Percentiles rank a stretch among this genome's conserved stretches.
These are phyloP conservation scores for Trissolcus brochymenae DNA, from an alignment of 2,888 invertebrate species.

Conservation along the genomic window DNA sequence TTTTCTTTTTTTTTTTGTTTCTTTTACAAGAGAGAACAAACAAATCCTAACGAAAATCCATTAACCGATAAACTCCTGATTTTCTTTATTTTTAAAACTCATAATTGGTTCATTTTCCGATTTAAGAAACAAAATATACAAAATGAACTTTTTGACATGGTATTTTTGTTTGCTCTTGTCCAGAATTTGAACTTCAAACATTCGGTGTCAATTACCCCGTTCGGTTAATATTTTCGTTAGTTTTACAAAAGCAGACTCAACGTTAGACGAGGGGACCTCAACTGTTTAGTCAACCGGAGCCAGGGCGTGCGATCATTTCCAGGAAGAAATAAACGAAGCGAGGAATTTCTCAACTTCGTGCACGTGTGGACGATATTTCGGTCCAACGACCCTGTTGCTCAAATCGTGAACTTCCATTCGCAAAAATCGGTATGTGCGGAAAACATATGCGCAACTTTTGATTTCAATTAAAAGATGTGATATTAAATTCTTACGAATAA, in stretches of 20 bases:
- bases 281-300: constrained; percentile 57
- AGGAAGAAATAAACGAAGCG: constrained; percentile 69
- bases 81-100: no score
- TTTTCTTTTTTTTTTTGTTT: no score
- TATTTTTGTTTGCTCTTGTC: background rate
- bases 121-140: no score
- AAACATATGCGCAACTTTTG: background rate
- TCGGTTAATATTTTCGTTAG: constrained; percentile 38
- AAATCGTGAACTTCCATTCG: constrained; percentile 40
- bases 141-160: background rate
- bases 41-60: no score
- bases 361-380: constrained; percentile 69
- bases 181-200: no score
- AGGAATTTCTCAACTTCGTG: constrained; percentile 65
- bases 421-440: constrained; percentile 36
- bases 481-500: background rate
- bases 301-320: constrained; percentile 64
- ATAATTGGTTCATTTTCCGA: no score
- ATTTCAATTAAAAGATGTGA: background rate
- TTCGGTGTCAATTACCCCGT: constrained; percentile 15
- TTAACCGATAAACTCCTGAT: no score
- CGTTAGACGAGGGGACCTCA: constrained; percentile 40
- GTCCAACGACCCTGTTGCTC: constrained; percentile 68
- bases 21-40: no score
- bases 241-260: constrained; percentile 24